Base-by-base conservation (phyloP, 1,140 invertebrate genomes). In the Dolichoris vasculosae region DNA sequence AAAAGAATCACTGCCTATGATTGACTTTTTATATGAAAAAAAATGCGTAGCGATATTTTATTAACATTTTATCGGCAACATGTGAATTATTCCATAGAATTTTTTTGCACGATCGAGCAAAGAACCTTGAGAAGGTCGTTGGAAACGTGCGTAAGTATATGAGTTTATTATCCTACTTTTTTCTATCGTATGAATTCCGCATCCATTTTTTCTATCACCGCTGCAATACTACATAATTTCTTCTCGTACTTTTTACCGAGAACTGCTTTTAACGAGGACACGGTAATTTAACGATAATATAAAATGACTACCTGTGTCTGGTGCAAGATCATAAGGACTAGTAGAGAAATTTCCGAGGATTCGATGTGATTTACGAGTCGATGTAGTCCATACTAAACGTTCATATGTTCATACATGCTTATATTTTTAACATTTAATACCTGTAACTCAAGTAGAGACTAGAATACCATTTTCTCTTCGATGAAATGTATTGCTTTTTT, bases 41-140 rank as follows among this genome's bases (percentile, higher is more conserved):
- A 23, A 17, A 71, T 7, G 69, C 30, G 20, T 32, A 63, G 20
- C 15, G 32, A 40, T 46, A 73, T 73, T 69, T 30, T 64, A 69
- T 81, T 69, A 67, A 30, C n/a, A 82, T 55, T 82, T 46, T 73
- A 82, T 82, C 80, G 67, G 46, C 48, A 40, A 83, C 38, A 51
- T 2, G 26, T 48, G 75, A 67, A 2, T 77, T 32, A 69, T 67
- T 46, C 69, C 75, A 63, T 75, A 69, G 38, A 78, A 35, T 59
- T 80, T 23, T 40, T 85, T 73, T 79, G 17, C 73, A 23, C 40
- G 17, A 38, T 23, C 8, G 13, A 63, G 35, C 59, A 26, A 67
- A 59, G 63, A 30, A 80, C 77, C 83, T 80, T 80, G 64, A 80
- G 46, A 85, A 85, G 83, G 83, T 80, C 51, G 40, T 48, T 38